These are phyloP conservation scores for Drosophila bocqueti DNA, from an alignment of 1,140 invertebrate genomes.

Conservation along the genomic window DNA sequence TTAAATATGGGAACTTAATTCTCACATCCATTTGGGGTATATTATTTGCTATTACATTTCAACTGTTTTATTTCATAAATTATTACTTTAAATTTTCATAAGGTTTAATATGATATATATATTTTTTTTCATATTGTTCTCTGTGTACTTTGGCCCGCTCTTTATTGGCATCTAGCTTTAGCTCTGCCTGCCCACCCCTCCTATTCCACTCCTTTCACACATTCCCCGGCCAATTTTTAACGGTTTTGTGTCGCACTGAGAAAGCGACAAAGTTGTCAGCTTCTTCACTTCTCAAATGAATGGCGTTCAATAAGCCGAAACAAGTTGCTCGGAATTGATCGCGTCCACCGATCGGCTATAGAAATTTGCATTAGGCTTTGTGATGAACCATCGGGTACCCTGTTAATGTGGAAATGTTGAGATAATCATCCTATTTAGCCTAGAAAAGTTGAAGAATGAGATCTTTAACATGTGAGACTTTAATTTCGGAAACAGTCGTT, in stretches of 20 bases:
- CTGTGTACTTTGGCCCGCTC: not conserved
- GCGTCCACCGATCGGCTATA: conserved; percentile 12
- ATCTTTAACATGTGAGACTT: rapidly evolving
- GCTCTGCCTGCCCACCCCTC: not conserved
- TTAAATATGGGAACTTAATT: not conserved
- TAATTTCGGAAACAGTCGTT: not conserved
- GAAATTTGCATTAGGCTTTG: conserved; percentile 11
- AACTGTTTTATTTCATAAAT: not conserved
- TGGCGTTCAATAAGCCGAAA: conserved; percentile 46
- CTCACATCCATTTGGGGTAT: not conserved
- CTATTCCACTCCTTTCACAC: conserved; percentile 23
- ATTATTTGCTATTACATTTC: not conserved
- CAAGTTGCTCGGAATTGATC: conserved; percentile 44
- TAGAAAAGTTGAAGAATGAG: not conserved
- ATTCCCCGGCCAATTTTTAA: conserved; percentile 68
- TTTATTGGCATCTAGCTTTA: not conserved
- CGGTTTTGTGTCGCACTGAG: conserved; percentile 67
- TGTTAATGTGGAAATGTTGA: not conserved
- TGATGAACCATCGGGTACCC: conserved; percentile 11
- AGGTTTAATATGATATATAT: not conserved
- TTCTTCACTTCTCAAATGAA: conserved; percentile 44
- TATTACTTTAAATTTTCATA: not conserved
- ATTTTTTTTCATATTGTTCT: not conserved
- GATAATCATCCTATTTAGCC: not conserved
- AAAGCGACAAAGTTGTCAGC: conserved; percentile 53